Conservation (phyloP, 2,888 invertebrate species). For the Aromia moschata region DNA sequence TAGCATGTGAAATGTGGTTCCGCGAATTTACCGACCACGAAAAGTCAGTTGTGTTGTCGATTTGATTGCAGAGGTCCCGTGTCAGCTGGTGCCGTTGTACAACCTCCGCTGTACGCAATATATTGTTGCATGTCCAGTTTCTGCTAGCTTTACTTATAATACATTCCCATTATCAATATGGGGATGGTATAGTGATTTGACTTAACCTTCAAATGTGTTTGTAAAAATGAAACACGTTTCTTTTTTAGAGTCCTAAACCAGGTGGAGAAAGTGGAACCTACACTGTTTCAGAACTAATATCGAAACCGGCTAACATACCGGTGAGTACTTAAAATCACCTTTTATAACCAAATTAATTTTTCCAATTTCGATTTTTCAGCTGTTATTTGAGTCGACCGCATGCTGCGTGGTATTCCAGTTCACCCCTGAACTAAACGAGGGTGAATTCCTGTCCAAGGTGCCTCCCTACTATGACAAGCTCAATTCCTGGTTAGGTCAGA, state of each 20-base stretch:
- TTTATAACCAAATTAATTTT: not conserved
- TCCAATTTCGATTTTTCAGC: slow-evolving; percentile 58
- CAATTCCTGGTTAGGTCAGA: slow-evolving; percentile 92
- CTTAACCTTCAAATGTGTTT: too few species aligned
- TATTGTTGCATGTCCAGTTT: too few species aligned
- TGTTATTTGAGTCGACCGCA: slow-evolving; percentile 79
- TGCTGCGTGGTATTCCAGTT: slow-evolving; percentile 92
- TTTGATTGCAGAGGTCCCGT: too few species aligned
- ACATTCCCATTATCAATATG: too few species aligned
- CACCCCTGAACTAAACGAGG: slow-evolving; percentile 68
- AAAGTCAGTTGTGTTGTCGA: too few species aligned
- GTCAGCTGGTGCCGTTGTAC: too few species aligned
- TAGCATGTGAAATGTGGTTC: too few species aligned
- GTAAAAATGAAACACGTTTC: not conserved
- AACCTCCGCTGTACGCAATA: too few species aligned
- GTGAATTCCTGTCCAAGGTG: slow-evolving; percentile 63
- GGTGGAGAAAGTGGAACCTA: slow-evolving; percentile 77
- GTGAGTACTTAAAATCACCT: slow-evolving; percentile 60
- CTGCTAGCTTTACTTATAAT: too few species aligned
- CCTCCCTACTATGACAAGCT: slow-evolving; percentile 85
- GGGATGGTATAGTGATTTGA: too few species aligned
- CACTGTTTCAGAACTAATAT: slow-evolving; percentile 70
- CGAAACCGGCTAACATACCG: slow-evolving; percentile 70
- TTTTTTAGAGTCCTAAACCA: slow-evolving; percentile 78
- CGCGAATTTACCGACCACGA: too few species aligned